phyloP scores from a whole-genome alignment of 1,140 invertebrate species.

The Trissolcus basalis region DNA sequence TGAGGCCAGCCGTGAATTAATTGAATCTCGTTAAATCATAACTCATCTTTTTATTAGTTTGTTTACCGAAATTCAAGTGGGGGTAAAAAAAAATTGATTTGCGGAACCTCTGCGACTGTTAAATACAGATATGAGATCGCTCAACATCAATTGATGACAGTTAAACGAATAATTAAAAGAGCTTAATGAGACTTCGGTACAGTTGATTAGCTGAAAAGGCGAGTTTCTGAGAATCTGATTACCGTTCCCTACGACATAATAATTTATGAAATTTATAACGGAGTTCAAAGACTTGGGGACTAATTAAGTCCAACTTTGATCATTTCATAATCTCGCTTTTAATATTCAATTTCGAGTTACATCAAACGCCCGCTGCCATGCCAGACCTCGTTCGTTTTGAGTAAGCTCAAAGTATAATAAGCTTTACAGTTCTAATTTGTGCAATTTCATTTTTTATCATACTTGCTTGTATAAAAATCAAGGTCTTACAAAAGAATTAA shows the following conservation, averaged over 20 bases:
- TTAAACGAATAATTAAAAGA: conserved; percentile 32
- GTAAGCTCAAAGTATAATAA: too few relatives aligned
- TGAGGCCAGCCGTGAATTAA: too few relatives aligned
- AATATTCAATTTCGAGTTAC: conserved; percentile 31
- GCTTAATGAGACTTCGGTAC: conserved; percentile 19
- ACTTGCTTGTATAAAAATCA: too few relatives aligned
- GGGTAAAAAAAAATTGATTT: neutral
- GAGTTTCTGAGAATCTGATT: conserved; percentile 29
- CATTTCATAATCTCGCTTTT: conserved; percentile 42
- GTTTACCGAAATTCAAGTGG: conserved; percentile 8
- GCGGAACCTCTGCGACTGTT: neutral
- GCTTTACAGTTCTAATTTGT: conserved; percentile 1
- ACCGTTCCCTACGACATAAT: conserved; percentile 14
- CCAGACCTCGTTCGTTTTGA: conserved; percentile 13
- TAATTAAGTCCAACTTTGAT: conserved; percentile 38
- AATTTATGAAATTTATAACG: conserved; percentile 19
- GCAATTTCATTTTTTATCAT: too few relatives aligned
- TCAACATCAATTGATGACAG: conserved; percentile 20
- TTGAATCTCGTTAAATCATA: neutral
- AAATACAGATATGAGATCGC: neutral
- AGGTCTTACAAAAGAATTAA: too few relatives aligned
- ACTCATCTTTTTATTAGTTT: conserved; percentile 1
- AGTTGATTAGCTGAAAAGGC: conserved; percentile 28
- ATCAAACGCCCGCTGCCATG: conserved; percentile 10
- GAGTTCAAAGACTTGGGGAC: conserved; percentile 30